Percentiles rank a stretch among this genome's conserved stretches.
These are phyloP conservation scores for Sminthurides aquaticus DNA, from an alignment of 2,888 invertebrate species.

Conservation along the genomic window DNA sequence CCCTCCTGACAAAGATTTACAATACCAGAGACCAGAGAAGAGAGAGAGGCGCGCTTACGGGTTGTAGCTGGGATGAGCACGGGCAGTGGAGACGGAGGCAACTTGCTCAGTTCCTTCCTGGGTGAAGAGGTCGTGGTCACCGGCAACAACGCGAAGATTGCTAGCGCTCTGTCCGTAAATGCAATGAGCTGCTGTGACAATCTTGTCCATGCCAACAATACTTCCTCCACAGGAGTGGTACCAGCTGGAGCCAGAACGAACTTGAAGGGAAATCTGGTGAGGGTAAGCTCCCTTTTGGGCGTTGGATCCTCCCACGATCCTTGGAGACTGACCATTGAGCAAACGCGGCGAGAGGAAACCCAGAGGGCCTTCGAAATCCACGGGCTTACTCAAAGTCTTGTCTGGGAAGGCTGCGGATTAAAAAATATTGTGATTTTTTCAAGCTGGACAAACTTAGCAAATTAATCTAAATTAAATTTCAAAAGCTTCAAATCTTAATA, in stretches of 20 bases:
- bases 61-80: slow-evolving; percentile 23
- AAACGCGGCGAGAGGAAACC: slow-evolving; percentile 22
- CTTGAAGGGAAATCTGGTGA: slow-evolving; percentile 30
- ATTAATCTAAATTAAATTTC: background rate
- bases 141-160: slow-evolving; percentile 27
- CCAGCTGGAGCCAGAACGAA: slow-evolving; percentile 1
- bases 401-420: slow-evolving; percentile 18
- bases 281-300: slow-evolving; percentile 21
- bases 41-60: slow-evolving; percentile 20
- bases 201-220: slow-evolving; percentile 12
- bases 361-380: slow-evolving; percentile 10
- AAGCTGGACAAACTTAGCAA: background rate
- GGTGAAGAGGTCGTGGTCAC: slow-evolving; percentile 24
- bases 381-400: slow-evolving; percentile 3
- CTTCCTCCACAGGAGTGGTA: slow-evolving; percentile 27
- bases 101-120: slow-evolving; percentile 26
- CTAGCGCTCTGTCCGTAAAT: slow-evolving; percentile 14
- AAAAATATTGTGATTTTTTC: background rate
- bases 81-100: slow-evolving; percentile 11
- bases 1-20: no score
- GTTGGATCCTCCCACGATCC: slow-evolving; percentile 25
- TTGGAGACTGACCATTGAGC: slow-evolving; percentile 3
- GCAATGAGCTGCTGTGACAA: slow-evolving; percentile 27
- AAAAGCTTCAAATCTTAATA: background rate
- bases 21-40: no score